Conservation (phyloP, 2,113 vertebrate genomes). For the Eulemur macaco region DNA sequence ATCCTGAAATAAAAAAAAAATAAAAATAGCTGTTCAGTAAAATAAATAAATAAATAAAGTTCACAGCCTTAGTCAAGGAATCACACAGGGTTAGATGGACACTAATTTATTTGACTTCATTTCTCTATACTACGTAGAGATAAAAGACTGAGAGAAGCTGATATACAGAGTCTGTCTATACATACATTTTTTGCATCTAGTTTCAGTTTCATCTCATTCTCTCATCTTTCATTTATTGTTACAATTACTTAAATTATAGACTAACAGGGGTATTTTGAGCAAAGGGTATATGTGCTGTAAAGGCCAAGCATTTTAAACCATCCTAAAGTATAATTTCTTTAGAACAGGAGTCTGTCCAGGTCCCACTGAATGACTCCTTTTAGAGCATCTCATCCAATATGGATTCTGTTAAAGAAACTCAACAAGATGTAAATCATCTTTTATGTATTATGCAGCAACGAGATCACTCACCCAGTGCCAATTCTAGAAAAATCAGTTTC, state of each 20-base stretch:
- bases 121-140: not conserved
- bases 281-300: not conserved
- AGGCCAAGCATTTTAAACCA: not conserved
- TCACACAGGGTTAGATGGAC: not conserved
- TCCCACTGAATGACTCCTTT: not conserved
- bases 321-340: not conserved
- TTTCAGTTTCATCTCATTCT: not conserved
- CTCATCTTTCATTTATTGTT: not conserved
- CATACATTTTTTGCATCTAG: not conserved
- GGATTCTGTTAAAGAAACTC: not conserved
- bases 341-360: rapidly evolving
- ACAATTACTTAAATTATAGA: not conserved
- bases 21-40: too few relatives aligned
- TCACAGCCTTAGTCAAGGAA: not conserved
- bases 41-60: not conserved
- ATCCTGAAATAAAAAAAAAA: too few relatives aligned
- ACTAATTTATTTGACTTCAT: not conserved
- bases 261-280: not conserved
- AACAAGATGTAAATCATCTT: not conserved
- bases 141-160: not conserved
- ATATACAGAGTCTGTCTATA: not conserved
- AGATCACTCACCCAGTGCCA: not conserved
- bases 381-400: not conserved
- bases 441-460: not conserved
- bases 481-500: not conserved